phyloP scores from a whole-genome alignment of 2,888 invertebrate species.

The Hirtodrosophila cameraria region DNA sequence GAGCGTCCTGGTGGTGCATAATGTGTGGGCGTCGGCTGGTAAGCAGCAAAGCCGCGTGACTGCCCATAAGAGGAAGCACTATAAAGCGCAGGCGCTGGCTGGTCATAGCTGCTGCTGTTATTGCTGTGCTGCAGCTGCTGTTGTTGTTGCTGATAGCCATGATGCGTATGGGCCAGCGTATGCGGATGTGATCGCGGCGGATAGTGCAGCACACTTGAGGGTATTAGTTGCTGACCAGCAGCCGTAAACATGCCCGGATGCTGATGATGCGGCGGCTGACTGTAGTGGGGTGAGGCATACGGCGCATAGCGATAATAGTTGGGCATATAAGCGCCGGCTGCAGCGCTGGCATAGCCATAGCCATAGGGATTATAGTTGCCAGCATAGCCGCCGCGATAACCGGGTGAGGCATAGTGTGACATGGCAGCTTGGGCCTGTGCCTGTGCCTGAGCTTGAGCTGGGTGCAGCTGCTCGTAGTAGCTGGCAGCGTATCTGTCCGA shows the following conservation, averaged over 20 bases:
- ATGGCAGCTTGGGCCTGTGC: constrained; percentile 47
- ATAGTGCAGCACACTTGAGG: constrained; percentile 80
- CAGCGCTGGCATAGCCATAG: constrained; percentile 48
- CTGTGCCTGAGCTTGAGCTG: constrained; percentile 31
- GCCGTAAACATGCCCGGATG: constrained; percentile 70
- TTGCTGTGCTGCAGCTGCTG: constrained; percentile 19
- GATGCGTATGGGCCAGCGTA: constrained; percentile 8
- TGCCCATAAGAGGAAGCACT: constrained; percentile 63
- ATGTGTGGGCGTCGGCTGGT: constrained; percentile 46
- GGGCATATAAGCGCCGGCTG: constrained; percentile 52
- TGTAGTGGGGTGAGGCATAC: constrained; percentile 67
- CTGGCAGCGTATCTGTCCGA: constrained; percentile 69
- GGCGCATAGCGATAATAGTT: constrained; percentile 72
- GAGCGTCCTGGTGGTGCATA: constrained; percentile 64
- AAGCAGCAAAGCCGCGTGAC: constrained; percentile 59
- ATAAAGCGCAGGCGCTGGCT: constrained; percentile 62
- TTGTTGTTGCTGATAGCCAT: constrained; percentile 22
- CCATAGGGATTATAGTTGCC: constrained; percentile 49
- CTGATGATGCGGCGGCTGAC: constrained; percentile 46
- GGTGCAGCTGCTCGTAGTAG: constrained; percentile 68
- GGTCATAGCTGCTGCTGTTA: constrained; percentile 49
- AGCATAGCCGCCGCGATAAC: constrained; percentile 50
- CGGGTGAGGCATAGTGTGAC: constrained; percentile 60
- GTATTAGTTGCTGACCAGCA: constrained; percentile 76
- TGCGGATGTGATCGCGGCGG: constrained; percentile 63